A percentile compares a stretch with the other conserved stretches of the same genome.
phyloP scores from a whole-genome alignment of 2,113 vertebrate species.

The Elephantulus edwardii region DNA sequence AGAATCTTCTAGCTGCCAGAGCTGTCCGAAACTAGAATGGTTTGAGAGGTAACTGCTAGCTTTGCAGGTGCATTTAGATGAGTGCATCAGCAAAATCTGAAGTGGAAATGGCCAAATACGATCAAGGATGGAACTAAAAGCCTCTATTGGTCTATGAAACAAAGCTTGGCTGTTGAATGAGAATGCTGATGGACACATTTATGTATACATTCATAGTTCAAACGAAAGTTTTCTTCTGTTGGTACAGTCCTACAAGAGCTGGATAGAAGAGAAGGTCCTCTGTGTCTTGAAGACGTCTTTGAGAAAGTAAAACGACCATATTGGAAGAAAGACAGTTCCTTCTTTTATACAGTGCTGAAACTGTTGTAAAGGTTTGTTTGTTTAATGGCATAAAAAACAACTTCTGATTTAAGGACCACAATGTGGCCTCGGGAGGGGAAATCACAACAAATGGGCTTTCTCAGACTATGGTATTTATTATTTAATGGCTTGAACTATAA shows the following conservation, averaged over 20 bases:
- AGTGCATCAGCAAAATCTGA: not conserved
- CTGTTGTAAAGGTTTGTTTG: slow-evolving; percentile 60
- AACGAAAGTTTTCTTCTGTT: not conserved
- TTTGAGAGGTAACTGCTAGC: not conserved
- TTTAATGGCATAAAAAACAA: slow-evolving; percentile 47
- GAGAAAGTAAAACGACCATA: slow-evolving; percentile 20
- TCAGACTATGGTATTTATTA: not conserved
- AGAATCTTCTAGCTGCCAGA: not conserved
- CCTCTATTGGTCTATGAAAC: not conserved
- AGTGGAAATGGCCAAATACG: not conserved
- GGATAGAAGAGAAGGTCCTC: not conserved
- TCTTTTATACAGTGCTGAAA: slow-evolving; percentile 20
- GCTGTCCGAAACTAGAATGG: not conserved
- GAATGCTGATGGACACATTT: not conserved
- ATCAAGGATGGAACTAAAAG: not conserved
- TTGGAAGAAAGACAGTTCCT: slow-evolving; percentile 47
- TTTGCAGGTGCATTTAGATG: not conserved
- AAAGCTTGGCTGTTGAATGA: not conserved
- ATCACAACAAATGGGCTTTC: not conserved
- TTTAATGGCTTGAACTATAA: slow-evolving; percentile 11
- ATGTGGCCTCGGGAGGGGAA: slow-evolving; percentile 4
- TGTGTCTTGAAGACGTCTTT: slow-evolving; percentile 24
- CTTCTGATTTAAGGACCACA: slow-evolving; percentile 2
- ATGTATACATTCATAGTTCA: not conserved
- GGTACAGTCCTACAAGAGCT: not conserved